Evolutionary conservation across 23 tunicate species (phyloP).

Genomic region (Ciona savignyi): DNA sequence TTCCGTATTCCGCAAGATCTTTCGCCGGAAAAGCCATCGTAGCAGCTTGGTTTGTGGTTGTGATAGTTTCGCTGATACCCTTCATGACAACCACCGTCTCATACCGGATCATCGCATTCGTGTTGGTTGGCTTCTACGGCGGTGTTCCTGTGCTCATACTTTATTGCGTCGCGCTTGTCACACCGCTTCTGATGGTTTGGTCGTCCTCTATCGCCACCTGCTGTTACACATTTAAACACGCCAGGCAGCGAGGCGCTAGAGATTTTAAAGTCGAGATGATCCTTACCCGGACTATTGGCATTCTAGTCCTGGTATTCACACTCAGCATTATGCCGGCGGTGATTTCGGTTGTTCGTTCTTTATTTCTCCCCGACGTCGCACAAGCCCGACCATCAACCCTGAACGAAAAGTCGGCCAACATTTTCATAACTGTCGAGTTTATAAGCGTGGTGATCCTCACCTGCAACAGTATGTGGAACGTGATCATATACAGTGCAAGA

Average conservation of each 20-base stretch:
- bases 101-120: conserved; percentile 7
- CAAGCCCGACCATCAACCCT: neutral
- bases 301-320: neutral
- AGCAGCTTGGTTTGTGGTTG: neutral
- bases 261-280: neutral
- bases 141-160: neutral
- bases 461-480: conserved; percentile 18
- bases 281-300: neutral
- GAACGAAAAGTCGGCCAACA: neutral
- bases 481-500: conserved; percentile 10
- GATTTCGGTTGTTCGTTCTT: neutral
- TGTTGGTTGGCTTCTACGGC: conserved; percentile 1
- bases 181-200: conserved; percentile 12
- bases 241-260: neutral
- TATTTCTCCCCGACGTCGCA: neutral
- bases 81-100: neutral
- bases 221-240: conserved; percentile 3
- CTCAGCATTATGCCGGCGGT: neutral
- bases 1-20: neutral
- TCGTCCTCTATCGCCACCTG: conserved; percentile 8
- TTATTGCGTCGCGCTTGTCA: neutral
- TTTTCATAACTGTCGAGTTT: conserved; percentile 5
- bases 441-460: neutral
- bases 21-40: neutral
- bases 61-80: conserved; percentile 6